Conservation (phyloP, 2,888 invertebrate genomes). For the Clunio marinus region DNA sequence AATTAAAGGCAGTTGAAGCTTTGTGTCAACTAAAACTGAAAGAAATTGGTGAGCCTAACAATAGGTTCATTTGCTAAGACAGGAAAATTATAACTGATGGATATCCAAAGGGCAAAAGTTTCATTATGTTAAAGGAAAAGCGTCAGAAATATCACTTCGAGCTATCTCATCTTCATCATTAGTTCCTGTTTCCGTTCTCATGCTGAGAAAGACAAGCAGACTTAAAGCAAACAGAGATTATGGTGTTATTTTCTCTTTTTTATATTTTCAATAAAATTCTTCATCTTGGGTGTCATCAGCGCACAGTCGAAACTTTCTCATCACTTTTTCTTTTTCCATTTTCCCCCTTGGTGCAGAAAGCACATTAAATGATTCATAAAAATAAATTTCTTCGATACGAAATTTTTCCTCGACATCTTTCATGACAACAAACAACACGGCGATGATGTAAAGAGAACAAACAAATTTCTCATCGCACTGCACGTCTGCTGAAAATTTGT, state of each 20-base stretch:
- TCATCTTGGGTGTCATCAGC: constrained; percentile 1
- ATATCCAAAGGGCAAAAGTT: too few species aligned
- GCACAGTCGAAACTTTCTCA: background rate
- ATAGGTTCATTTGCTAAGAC: too few species aligned
- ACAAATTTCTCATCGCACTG: background rate
- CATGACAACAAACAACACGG: background rate
- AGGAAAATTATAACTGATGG: background rate
- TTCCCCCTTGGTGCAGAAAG: background rate
- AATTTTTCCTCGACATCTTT: background rate
- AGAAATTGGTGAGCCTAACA: too few species aligned
- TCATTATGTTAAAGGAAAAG: background rate
- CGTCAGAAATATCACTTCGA: too few species aligned
- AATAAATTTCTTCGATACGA: background rate
- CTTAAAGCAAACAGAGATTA: background rate
- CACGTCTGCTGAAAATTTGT: background rate
- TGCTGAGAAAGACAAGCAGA: background rate
- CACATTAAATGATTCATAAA: background rate
- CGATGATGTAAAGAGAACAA: background rate
- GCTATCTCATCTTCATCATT: background rate
- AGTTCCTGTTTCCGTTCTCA: background rate
- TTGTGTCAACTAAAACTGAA: too few species aligned
- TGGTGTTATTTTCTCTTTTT: background rate
- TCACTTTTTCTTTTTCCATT: background rate
- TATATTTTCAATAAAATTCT: background rate
- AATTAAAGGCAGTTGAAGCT: background rate